These are phyloP conservation scores for Ennomos quercinarius DNA, from an alignment of 2,888 invertebrate genomes.

Conservation along the genomic window DNA sequence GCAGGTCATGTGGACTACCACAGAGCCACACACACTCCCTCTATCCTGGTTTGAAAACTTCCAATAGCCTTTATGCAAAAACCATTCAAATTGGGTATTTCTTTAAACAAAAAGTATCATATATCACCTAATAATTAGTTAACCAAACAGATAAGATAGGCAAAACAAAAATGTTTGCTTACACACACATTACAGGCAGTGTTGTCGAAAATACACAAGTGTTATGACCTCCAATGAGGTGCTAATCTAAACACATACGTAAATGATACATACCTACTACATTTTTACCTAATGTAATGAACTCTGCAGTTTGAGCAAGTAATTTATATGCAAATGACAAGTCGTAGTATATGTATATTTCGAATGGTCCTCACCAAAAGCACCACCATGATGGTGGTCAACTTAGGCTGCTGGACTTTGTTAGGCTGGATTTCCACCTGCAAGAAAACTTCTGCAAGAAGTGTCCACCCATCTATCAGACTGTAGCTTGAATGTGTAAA, in stretches of 20 bases:
- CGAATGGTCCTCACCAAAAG: too few relatives aligned
- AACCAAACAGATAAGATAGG: constrained; percentile 23
- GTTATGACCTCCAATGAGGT: constrained; percentile 27
- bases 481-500: too few relatives aligned
- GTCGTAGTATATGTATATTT: neutral
- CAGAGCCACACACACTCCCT: too few relatives aligned
- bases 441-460: too few relatives aligned
- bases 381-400: too few relatives aligned
- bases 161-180: constrained; percentile 15
- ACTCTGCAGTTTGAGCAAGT: neutral
- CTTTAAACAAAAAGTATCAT: constrained; percentile 1
- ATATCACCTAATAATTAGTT: constrained; percentile 9
- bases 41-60: too few relatives aligned
- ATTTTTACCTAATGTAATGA: neutral
- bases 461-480: too few relatives aligned
- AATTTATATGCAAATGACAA: neutral
- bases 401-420: too few relatives aligned
- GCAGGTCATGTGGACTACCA: too few relatives aligned
- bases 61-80: too few relatives aligned
- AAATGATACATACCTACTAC: neutral
- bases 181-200: constrained; percentile 8
- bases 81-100: neutral
- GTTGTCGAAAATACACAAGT: constrained; percentile 6
- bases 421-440: too few relatives aligned
- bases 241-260: constrained; percentile 21